These are phyloP conservation scores for Pavo muticus DNA, from an alignment of 2,113 vertebrate genomes.

Conservation along the genomic window DNA sequence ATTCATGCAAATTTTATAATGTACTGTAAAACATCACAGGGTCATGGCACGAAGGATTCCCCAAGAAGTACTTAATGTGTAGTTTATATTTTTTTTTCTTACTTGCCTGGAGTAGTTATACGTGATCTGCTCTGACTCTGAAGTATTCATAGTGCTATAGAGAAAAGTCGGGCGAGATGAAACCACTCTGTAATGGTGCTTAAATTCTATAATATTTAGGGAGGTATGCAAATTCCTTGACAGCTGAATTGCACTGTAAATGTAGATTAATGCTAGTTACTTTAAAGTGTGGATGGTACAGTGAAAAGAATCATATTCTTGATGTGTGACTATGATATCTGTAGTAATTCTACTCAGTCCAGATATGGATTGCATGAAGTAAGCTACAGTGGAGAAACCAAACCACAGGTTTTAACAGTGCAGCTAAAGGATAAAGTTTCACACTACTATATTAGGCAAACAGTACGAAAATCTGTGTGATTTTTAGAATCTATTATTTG, in stretches of 20 bases:
- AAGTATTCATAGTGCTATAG: background rate
- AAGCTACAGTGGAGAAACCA: background rate
- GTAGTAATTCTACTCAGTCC: rapidly evolving
- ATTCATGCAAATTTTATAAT: background rate
- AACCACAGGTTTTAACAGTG: background rate
- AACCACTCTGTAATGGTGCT: background rate
- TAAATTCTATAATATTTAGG: background rate
- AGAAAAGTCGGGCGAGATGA: background rate
- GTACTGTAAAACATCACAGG: background rate
- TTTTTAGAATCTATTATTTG: background rate
- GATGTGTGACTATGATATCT: background rate
- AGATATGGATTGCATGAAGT: background rate
- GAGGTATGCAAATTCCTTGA: background rate
- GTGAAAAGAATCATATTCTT: background rate
- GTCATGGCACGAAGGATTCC: background rate
- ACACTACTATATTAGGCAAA: background rate
- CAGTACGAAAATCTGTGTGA: background rate
- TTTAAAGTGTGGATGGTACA: background rate
- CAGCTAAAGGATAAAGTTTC: background rate
- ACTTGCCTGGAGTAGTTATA: background rate
- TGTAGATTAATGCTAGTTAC: background rate
- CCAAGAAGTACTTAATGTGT: background rate
- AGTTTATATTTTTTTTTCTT: background rate
- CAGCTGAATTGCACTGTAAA: background rate
- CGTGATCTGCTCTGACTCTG: background rate